Evolutionary conservation across 2,797 vertebrate genomes (phyloP).

Genomic region (Mionectes olivaceus): DNA sequence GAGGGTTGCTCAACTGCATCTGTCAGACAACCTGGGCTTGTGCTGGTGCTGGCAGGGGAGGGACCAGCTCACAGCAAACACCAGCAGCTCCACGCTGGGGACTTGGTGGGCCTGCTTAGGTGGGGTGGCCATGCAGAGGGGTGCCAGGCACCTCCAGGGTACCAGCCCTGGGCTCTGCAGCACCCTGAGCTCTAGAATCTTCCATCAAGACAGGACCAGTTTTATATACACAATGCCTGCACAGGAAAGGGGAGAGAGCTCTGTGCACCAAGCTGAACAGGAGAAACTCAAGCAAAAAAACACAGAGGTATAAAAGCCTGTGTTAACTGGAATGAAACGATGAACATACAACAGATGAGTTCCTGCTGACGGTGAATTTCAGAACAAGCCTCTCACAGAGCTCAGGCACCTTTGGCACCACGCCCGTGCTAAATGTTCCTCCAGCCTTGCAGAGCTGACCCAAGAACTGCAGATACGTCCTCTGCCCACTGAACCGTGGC

Average conservation of each 20-base stretch:
- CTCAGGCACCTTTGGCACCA: background rate
- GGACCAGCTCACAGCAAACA: background rate
- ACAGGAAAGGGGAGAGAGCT: background rate
- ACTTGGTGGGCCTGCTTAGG: background rate
- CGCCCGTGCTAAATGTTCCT: background rate
- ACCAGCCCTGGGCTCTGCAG: background rate
- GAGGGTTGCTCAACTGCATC: background rate
- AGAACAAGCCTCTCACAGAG: background rate
- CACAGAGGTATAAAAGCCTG: background rate
- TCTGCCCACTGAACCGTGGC: rapidly evolving
- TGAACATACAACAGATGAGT: background rate
- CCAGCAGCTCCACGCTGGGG: background rate
- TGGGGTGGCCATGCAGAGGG: background rate
- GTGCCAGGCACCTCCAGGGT: background rate
- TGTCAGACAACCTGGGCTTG: background rate
- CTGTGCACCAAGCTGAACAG: background rate
- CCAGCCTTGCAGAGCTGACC: background rate
- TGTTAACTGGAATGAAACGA: background rate
- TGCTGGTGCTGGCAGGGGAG: background rate
- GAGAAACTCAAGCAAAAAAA: background rate
- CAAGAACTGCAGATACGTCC: background rate
- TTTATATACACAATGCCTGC: background rate
- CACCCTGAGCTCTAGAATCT: background rate
- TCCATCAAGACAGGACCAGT: background rate
- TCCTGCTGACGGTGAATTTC: background rate